Evolutionary conservation across 2,113 vertebrate genomes (phyloP).

Genomic region (Pimephales promelas): DNA sequence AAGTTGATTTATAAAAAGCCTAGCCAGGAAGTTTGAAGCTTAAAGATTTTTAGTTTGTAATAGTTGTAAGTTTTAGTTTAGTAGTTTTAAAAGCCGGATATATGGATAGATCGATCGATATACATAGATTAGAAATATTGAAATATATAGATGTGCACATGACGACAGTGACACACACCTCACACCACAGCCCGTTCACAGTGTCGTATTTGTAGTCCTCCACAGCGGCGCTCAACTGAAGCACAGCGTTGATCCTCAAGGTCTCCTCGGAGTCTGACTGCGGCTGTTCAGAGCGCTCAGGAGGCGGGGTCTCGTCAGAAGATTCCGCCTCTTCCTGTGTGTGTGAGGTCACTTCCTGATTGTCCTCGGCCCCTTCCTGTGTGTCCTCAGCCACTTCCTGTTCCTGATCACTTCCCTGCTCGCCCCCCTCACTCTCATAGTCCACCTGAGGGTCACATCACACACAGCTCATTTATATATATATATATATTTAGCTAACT

Average conservation of each 20-base stretch:
- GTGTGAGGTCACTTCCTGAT: conserved; percentile 7
- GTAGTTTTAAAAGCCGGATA: no score
- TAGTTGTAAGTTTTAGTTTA: no score
- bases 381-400: conserved; percentile 21
- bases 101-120: no score
- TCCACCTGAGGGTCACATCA: conserved; percentile 79
- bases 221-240: conserved; percentile 72
- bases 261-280: conserved; percentile 40
- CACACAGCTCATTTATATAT: no score
- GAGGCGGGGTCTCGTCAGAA: conserved; percentile 56
- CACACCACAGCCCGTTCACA: conserved; percentile 84
- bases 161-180: conserved; percentile 74
- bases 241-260: conserved; percentile 77
- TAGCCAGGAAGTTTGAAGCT: no score
- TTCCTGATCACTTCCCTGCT: conserved; percentile 48
- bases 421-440: conserved; percentile 92
- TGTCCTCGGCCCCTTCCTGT: no score
- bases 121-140: no score
- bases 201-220: conserved; percentile 85
- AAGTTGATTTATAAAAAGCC: no score
- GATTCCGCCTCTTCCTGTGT: conserved; percentile 58
- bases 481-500: no score
- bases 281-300: neutral
- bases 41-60: no score
- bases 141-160: neutral